phyloP scores from a whole-genome alignment of 2,797 vertebrate genomes.

The Chrosomus eos region DNA sequence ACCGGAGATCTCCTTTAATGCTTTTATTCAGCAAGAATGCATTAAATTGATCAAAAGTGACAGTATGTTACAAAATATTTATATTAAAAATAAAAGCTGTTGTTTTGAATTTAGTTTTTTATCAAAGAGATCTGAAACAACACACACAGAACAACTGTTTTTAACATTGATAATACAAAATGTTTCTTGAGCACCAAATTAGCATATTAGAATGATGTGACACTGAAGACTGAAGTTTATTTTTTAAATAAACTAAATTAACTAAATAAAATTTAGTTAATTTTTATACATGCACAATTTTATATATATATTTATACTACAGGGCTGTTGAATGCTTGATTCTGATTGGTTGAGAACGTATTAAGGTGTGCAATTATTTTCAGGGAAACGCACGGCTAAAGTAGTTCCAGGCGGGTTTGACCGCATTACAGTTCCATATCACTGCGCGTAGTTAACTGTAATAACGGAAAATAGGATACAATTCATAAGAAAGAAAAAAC shows the following conservation, averaged over 20 bases:
- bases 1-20: no score
- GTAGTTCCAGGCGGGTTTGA: no score
- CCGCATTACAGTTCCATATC: no score
- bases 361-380: no score
- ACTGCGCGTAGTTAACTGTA: no score
- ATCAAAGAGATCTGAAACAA: background rate
- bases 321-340: no score
- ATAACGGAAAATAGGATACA: no score
- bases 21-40: background rate
- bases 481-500: no score
- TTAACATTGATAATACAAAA: background rate
- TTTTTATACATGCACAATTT: background rate
- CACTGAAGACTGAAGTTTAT: background rate
- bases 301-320: no score
- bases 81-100: background rate
- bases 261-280: no score
- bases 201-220: background rate
- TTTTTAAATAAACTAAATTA: background rate
- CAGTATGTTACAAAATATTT: background rate
- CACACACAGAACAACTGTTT: background rate
- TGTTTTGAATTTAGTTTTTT: background rate
- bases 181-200: background rate
- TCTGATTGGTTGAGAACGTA: no score
- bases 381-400: no score
- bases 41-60: background rate